Evolutionary conservation across 2,113 vertebrate genomes (phyloP).

Genomic region (Turnix velox): DNA sequence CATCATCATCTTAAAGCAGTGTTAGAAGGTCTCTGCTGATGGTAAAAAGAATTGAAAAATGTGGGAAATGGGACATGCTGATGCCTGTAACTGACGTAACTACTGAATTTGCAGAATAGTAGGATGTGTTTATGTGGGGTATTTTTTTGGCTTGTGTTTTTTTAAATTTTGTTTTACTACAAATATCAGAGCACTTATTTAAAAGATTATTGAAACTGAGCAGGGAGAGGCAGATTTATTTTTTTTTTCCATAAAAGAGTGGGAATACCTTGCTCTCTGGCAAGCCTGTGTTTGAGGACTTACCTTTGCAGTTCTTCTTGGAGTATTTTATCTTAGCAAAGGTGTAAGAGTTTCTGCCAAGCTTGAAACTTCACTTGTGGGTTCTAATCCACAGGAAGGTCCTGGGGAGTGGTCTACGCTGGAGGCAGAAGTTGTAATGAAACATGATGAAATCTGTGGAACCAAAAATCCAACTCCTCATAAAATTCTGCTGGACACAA

Average conservation of each 20-base stretch:
- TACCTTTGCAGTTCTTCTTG: not conserved
- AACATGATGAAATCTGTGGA: slow-evolving; percentile 93
- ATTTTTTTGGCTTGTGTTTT: too few species aligned
- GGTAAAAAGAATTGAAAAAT: not conserved
- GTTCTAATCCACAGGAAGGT: slow-evolving; percentile 83
- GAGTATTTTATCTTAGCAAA: not conserved
- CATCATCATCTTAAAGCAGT: not conserved
- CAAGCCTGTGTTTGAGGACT: not conserved
- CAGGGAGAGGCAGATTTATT: not conserved
- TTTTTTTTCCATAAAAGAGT: not conserved
- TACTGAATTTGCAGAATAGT: not conserved
- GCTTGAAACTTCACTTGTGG: not conserved
- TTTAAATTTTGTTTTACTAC: too few species aligned
- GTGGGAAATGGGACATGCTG: not conserved
- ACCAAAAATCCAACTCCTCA: slow-evolving; percentile 93
- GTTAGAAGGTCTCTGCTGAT: not conserved
- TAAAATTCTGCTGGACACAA: slow-evolving; percentile 88
- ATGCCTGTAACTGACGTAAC: not conserved
- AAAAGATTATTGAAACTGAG: not conserved
- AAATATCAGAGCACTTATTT: not conserved
- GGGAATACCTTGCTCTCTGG: not conserved
- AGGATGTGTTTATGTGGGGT: not conserved
- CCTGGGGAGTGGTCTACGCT: slow-evolving; percentile 90
- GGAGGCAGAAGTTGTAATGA: slow-evolving; percentile 93
- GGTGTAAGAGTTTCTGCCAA: not conserved